Evolutionary conservation across 2,888 invertebrate species (phyloP).

Genomic region (Prostheceraeus crozeri): DNA sequence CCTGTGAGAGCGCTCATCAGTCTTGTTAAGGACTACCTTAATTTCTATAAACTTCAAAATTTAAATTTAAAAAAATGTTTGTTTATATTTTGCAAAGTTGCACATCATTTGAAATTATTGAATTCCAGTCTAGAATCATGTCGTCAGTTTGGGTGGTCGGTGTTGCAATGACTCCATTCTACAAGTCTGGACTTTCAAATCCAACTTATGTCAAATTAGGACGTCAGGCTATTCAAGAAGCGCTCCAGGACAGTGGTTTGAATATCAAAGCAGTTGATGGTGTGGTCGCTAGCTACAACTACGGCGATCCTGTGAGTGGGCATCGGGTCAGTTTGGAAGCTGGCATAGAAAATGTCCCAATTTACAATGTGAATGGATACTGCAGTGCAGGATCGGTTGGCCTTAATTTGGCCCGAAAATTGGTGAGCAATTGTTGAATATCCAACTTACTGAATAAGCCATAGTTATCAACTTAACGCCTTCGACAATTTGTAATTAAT

Average conservation of each 20-base stretch:
- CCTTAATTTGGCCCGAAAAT: slow-evolving; percentile 49
- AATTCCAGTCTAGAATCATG: no score
- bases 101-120: no score
- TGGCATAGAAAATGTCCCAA: slow-evolving; percentile 45
- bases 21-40: no score
- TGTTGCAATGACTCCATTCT: slow-evolving; percentile 49
- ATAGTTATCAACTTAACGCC: no score
- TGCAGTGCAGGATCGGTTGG: slow-evolving; percentile 50
- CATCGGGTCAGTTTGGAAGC: slow-evolving; percentile 40
- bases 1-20: no score
- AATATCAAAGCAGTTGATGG: slow-evolving; percentile 45
- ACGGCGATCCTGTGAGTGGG: slow-evolving; percentile 52
- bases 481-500: no score
- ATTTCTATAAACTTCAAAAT: no score
- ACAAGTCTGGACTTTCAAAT: slow-evolving; percentile 42
- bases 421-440: no score
- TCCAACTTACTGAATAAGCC: no score
- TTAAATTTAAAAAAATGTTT: no score
- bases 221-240: slow-evolving; percentile 39
- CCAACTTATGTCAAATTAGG: neutral
- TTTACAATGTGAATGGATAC: slow-evolving; percentile 51
- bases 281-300: slow-evolving; percentile 51
- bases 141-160: slow-evolving; percentile 44
- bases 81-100: no score
- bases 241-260: slow-evolving; percentile 46